Evolutionary conservation across 2,797 vertebrate genomes (phyloP), one percentile per base, ranked within the genome.

Genomic region (Microctenopoma steveboyesi): DNA sequence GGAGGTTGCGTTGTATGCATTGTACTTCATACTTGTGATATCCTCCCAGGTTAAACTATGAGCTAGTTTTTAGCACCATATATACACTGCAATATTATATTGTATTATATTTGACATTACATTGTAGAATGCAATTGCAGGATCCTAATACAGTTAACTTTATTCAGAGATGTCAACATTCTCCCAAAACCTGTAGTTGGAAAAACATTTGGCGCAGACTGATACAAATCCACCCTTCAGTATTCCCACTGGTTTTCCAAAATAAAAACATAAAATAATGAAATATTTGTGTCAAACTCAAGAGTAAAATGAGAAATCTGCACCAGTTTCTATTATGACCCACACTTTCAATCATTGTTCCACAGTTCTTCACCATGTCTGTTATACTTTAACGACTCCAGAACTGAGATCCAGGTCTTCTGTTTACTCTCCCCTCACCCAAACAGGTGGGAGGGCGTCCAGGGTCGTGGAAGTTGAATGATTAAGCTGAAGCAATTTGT

Each of bases 321-420:
- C 56, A 55, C 76, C 11, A 15, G 54, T 48, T 69, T 3, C 55
- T 10, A 33, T 2, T 16, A 14, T 42, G 40, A 39, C 39, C 54
- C 67, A 62, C 55, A 45, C 64, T 73, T 69, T 83, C 62, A 86
- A 74, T 85, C 74, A 80, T 88, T 89, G 66, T 85, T 83, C 60
- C n/a, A 11, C 67, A 7, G 1, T 43, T 75, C 74, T 82, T 83
- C 65, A 71, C 22, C 35, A 10, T 39, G 52, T 64, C 72, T 49
- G 92, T 94, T 93, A 94, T 66, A 54, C 82, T 85, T 93, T 94
- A 94, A 94, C 93, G 56, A 59, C 64, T 28, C n/a, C 55, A 42
- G 69, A 72, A 61, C 79, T 52, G 33, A 76, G 72, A 67, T 78
- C 76, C 59, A 76, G 60, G 12, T 72, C 62, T 68, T 72, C 68